Percentiles rank a stretch among this genome's conserved stretches.
Evolutionary conservation across 2,113 vertebrate genomes (phyloP).

Genomic region (Gavia stellata): DNA sequence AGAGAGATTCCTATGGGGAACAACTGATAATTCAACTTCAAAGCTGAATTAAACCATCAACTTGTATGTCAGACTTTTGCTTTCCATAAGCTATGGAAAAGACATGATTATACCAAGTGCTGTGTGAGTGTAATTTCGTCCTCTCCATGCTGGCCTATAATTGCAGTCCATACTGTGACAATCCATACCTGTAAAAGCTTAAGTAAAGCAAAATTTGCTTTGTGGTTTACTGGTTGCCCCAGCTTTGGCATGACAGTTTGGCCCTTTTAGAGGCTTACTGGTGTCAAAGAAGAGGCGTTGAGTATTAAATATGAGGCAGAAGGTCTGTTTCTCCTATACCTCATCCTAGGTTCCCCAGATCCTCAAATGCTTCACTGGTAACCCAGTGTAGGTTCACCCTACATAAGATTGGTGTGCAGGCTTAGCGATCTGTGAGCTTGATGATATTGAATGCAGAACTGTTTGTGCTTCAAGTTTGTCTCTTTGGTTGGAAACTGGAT

Average conservation of each 20-base stretch:
- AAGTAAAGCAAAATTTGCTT: not conserved
- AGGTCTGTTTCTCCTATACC: not conserved
- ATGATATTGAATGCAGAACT: not conserved
- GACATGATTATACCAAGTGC: not conserved
- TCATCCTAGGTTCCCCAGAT: not conserved
- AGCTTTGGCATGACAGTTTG: not conserved
- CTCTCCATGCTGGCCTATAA: not conserved
- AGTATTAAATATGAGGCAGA: not conserved
- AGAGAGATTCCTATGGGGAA: not conserved
- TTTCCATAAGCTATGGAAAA: not conserved
- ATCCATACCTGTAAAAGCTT: not conserved
- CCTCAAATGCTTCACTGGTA: not conserved
- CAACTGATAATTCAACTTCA: not conserved
- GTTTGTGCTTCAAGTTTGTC: not conserved
- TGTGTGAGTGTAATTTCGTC: not conserved
- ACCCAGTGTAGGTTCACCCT: rapidly evolving
- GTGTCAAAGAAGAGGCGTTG: not conserved
- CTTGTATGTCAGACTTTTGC: not conserved
- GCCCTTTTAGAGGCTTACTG: not conserved
- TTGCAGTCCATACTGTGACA: not conserved
- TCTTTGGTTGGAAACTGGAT: not conserved
- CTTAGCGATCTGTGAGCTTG: not conserved
- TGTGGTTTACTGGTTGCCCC: not conserved
- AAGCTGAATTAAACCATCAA: not conserved
- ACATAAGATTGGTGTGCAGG: no score